Conservation (phyloP, 2,797 vertebrate species). For the Acropternis orthonyx region DNA sequence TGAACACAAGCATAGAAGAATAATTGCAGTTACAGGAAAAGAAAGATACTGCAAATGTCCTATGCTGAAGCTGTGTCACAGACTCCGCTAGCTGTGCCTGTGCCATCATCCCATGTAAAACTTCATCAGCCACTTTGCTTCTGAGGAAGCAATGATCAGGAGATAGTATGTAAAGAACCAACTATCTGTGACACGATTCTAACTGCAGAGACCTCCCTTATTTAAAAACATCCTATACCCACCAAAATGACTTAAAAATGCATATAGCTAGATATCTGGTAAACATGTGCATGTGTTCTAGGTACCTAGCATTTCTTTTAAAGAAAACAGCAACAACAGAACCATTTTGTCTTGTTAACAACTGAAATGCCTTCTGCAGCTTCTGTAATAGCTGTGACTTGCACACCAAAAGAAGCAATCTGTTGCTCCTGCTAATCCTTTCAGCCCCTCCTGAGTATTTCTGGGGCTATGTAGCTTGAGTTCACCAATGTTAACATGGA, state of each 20-base stretch:
- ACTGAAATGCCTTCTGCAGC: neutral
- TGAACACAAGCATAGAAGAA: neutral
- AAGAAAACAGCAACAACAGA: neutral
- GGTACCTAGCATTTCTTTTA: neutral
- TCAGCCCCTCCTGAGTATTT: neutral
- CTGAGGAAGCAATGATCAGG: neutral
- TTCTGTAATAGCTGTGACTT: neutral
- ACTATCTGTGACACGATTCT: neutral
- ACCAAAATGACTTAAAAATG: neutral
- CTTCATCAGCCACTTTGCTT: neutral
- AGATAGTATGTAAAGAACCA: neutral
- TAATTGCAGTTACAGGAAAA: neutral
- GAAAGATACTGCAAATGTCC: fast-evolving
- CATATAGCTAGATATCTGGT: fast-evolving
- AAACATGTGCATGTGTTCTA: neutral
- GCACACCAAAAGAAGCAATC: neutral
- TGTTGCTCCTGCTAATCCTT: neutral
- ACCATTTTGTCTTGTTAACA: neutral
- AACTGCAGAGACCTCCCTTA: neutral
- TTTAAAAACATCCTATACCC: neutral
- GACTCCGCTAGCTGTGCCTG: neutral
- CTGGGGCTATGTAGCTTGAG: neutral
- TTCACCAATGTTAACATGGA: constrained; percentile 15
- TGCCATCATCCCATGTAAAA: neutral
- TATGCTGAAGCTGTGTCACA: neutral